Evolutionary conservation across 2,888 invertebrate species (phyloP).

Genomic region (Sycophila texana): DNA sequence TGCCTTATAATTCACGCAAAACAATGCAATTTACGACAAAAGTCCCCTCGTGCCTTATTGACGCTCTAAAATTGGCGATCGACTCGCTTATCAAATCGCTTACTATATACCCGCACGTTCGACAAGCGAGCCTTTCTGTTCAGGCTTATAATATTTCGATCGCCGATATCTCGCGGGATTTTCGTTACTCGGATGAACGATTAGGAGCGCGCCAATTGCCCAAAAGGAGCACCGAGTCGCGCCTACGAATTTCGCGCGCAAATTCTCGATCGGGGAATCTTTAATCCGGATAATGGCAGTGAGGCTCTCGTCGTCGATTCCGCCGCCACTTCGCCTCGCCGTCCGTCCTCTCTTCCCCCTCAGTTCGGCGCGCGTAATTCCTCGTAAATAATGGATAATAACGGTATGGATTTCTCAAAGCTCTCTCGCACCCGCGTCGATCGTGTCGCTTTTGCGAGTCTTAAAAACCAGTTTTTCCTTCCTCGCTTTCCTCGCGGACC

Average conservation of each 20-base stretch:
- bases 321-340: neutral
- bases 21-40: too few relatives aligned
- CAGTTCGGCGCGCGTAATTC: slow-evolving; percentile 41
- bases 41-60: too few relatives aligned
- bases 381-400: slow-evolving; percentile 59
- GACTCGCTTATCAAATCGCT: too few relatives aligned
- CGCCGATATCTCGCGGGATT: slow-evolving; percentile 50
- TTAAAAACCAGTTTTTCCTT: slow-evolving; percentile 54
- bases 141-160: neutral
- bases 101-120: too few relatives aligned
- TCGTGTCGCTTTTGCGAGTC: slow-evolving; percentile 15
- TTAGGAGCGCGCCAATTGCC: slow-evolving; percentile 62
- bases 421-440: slow-evolving; percentile 42
- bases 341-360: slow-evolving; percentile 1
- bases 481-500: slow-evolving; percentile 27
- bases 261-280: slow-evolving; percentile 48
- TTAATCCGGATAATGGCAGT: slow-evolving; percentile 53
- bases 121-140: too few relatives aligned
- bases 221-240: slow-evolving; percentile 51
- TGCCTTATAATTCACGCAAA: neutral
- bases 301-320: slow-evolving; percentile 12
- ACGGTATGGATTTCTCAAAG: slow-evolving; percentile 56
- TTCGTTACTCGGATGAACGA: slow-evolving; percentile 61
- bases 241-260: slow-evolving; percentile 57
- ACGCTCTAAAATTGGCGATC: too few relatives aligned